These are phyloP conservation scores for Streptopelia turtur DNA, from an alignment of 2,797 vertebrate species.

Conservation along the genomic window DNA sequence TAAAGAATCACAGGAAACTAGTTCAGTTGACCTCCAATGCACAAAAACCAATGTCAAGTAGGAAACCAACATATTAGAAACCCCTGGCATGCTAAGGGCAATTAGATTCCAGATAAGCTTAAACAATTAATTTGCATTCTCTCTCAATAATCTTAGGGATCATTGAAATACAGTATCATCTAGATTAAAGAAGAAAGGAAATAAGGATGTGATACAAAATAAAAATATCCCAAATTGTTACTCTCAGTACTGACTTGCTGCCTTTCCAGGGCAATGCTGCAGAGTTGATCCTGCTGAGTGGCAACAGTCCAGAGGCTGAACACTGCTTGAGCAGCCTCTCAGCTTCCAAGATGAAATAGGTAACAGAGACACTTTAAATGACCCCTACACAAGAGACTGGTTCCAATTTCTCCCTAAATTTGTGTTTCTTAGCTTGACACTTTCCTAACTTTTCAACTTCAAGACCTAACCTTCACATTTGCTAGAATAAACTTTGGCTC, in stretches of 20 bases:
- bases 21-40: background rate
- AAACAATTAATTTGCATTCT: background rate
- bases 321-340: background rate
- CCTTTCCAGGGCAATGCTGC: background rate
- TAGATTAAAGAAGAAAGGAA: constrained; percentile 3
- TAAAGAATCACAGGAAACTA: background rate
- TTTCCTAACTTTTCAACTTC: background rate
- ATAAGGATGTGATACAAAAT: background rate
- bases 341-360: background rate
- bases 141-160: background rate
- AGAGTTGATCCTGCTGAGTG: background rate
- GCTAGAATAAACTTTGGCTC: background rate
- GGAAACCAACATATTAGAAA: background rate
- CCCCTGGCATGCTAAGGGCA: background rate
- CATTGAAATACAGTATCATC: background rate
- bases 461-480: background rate
- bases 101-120: background rate
- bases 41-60: background rate
- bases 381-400: background rate
- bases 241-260: background rate
- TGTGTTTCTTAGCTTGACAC: background rate
- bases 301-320: background rate
- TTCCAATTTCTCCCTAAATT: background rate
- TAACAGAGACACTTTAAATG: background rate
- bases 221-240: background rate